Evolutionary conservation across 2,113 vertebrate species (phyloP).

Genomic region (Archocentrus centrarchus): DNA sequence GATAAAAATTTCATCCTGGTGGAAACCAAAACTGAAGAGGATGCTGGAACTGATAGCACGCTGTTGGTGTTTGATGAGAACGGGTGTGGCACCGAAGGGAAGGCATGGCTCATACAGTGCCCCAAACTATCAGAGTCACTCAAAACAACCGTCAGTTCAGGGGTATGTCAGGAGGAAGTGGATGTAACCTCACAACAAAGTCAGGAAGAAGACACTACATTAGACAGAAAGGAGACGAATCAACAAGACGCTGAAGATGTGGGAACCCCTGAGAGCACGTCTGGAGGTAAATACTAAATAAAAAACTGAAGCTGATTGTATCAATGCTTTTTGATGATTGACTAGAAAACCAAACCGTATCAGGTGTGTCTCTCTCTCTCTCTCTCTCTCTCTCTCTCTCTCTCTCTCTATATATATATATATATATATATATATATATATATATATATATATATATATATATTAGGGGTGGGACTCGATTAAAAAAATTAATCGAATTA

Average conservation of each 20-base stretch:
- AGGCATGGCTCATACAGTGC: not conserved
- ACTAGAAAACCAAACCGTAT: too few relatives aligned
- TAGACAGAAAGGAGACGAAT: fast-evolving
- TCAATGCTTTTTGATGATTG: not conserved
- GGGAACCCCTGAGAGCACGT: not conserved
- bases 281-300: not conserved
- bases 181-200: not conserved
- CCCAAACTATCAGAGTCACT: not conserved
- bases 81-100: not conserved
- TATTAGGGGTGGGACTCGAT: too few relatives aligned
- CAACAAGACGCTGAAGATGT: not conserved
- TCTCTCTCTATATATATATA: too few relatives aligned
- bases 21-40: not conserved
- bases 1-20: not conserved
- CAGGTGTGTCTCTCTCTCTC: too few relatives aligned
- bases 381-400: too few relatives aligned
- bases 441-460: too few relatives aligned
- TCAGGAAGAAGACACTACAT: not conserved
- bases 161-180: not conserved
- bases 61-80: not conserved
- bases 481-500: too few relatives aligned
- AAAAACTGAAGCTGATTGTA: too few relatives aligned
- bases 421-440: too few relatives aligned
- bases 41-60: not conserved
- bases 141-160: not conserved